phyloP scores from a whole-genome alignment of 2,797 vertebrate genomes.

The Melanogrammus aeglefinus region DNA sequence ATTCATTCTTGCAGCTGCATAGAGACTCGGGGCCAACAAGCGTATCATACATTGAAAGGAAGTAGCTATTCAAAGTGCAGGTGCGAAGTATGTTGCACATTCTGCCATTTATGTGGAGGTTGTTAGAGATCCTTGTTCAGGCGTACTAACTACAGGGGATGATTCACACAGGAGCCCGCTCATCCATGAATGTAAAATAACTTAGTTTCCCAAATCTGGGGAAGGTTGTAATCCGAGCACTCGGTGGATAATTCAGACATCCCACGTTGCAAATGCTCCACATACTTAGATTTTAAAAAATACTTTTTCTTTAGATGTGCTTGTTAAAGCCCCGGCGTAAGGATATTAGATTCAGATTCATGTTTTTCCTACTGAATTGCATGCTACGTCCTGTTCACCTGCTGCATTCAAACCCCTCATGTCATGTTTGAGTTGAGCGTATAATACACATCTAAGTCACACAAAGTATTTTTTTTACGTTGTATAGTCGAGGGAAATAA shows the following conservation, averaged over 20 bases:
- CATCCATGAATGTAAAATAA: constrained; percentile 90
- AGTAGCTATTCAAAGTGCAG: constrained; percentile 95
- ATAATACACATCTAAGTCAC: background rate
- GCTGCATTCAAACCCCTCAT: background rate
- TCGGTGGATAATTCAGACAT: background rate
- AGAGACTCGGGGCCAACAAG: constrained; percentile 93
- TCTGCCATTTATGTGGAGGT: constrained; percentile 92
- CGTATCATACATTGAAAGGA: constrained; percentile 91
- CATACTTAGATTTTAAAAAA: background rate
- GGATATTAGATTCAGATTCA: background rate
- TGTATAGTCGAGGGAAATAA: background rate
- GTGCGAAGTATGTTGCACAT: constrained; percentile 92
- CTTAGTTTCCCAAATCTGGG: constrained; percentile 81
- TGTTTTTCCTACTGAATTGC: no score
- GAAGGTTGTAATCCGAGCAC: constrained; percentile 64
- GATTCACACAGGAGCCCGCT: constrained; percentile 82
- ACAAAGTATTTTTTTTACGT: background rate
- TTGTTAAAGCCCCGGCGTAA: background rate
- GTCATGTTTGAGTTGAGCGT: background rate
- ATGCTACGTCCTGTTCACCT: background rate
- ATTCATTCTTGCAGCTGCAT: constrained; percentile 90
- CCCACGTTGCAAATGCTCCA: background rate
- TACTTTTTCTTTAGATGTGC: background rate
- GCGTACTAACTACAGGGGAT: constrained; percentile 85
- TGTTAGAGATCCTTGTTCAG: constrained; percentile 93